Evolutionary conservation across 2,797 vertebrate genomes (phyloP), one percentile per base, ranked within the genome.

Genomic region (Aulostomus chinensis): DNA sequence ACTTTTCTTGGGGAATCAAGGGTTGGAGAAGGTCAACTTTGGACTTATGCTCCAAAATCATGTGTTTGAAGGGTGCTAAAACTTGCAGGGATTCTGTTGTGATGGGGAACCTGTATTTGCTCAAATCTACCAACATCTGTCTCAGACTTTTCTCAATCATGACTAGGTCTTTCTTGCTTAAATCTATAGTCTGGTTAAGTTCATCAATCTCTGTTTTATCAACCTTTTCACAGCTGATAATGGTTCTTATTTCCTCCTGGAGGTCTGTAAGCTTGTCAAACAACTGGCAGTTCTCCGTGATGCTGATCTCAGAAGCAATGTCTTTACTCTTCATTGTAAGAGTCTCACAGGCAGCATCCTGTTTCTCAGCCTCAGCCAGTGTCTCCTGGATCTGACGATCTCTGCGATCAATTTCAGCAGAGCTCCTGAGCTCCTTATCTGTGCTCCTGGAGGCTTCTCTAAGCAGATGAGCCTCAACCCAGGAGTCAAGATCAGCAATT

Each of bases 401-500:
- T 15, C 85, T 85, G 7, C 35, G 53, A 3, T 89, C 78, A 2
- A 94, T 61, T 9, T 94, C 92, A 2, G 76, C 22, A 0, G 69
- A 60, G 0, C 64, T 87, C 0, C 77, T 78, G 36, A 56, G 5
- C 53, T 91, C 75, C 2, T 54, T 50, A 16, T 83, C 80, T 14
- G 31, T 3, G 9, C 62, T 72, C 37, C 81, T 79, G 14, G 67
- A 71, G 1, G 84, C 76, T 21, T 86, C 76, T 73, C 65, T 42
- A 29, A 60, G 84, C 78, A 93, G 2, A 55, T 91, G 69, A 49
- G 74, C 58, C 31, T 80, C 65, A 25, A 96, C 90, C 69, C 88
- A 93, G 40, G 85, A 83, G 61, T 94, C 93, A 47, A 94, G 50
- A 32, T 93, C 91, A 10, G 86, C 89, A 15, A 95, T 63, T 64